phyloP scores from a whole-genome alignment of 2,797 vertebrate species.

The Myotis vivesi region DNA sequence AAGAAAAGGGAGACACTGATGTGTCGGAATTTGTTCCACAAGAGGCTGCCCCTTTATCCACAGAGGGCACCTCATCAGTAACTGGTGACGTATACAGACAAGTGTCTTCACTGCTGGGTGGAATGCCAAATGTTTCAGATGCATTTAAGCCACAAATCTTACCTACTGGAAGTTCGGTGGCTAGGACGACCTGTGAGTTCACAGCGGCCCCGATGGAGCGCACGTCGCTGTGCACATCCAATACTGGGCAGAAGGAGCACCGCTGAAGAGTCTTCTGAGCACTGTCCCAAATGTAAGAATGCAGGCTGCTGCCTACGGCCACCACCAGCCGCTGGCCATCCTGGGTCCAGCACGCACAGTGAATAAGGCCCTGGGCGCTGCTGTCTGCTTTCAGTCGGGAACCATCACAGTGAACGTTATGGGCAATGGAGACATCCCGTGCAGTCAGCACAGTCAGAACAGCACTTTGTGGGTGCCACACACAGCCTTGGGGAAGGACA shows the following conservation, averaged over 20 bases:
- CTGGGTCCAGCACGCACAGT: slow-evolving; percentile 95
- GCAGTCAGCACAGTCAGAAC: slow-evolving; percentile 92
- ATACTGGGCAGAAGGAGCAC: slow-evolving; percentile 91
- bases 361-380: slow-evolving; percentile 87
- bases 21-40: slow-evolving; percentile 84
- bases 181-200: slow-evolving; percentile 89
- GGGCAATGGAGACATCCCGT: slow-evolving; percentile 89
- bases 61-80: slow-evolving; percentile 80
- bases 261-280: slow-evolving; percentile 89
- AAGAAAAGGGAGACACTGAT: slow-evolving; percentile 51
- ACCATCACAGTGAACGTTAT: slow-evolving; percentile 88
- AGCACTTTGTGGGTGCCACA: slow-evolving; percentile 94
- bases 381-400: slow-evolving; percentile 89
- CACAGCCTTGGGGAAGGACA: slow-evolving; percentile 93
- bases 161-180: slow-evolving; percentile 94
- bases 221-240: slow-evolving; percentile 91
- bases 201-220: slow-evolving; percentile 89
- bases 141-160: slow-evolving; percentile 92
- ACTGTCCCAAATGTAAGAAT: slow-evolving; percentile 94
- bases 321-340: slow-evolving; percentile 94
- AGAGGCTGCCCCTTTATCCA: slow-evolving; percentile 82
- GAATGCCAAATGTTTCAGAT: slow-evolving; percentile 86
- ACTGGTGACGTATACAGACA: slow-evolving; percentile 58
- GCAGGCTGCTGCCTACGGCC: slow-evolving; percentile 91
- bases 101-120: slow-evolving; percentile 64